phyloP scores from a whole-genome alignment of 2,888 invertebrate species.

The Charanyca ferruginea region DNA sequence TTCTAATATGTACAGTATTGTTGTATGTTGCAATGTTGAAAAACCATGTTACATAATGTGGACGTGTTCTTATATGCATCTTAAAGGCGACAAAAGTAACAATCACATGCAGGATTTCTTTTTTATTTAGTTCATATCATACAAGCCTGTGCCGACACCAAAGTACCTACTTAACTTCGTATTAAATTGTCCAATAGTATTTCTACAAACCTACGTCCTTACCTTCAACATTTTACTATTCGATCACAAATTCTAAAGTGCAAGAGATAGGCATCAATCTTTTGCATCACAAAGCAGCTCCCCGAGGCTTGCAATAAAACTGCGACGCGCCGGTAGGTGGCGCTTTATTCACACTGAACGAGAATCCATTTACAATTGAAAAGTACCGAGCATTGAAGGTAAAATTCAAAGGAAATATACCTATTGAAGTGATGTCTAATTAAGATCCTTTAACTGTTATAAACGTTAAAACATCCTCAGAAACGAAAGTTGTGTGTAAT shows the following conservation, averaged over 20 bases:
- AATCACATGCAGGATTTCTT: no score
- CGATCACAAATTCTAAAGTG: constrained; percentile 55
- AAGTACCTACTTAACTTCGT: no score
- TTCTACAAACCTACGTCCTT: constrained; percentile 17
- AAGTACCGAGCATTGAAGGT: constrained; percentile 14
- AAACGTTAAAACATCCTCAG: no score
- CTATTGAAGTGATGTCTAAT: background rate
- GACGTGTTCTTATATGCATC: no score
- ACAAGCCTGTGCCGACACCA: no score
- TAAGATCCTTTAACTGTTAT: background rate
- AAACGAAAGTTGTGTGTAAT: no score
- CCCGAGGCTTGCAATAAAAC: constrained; percentile 71
- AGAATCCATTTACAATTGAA: constrained; percentile 54
- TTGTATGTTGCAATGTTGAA: no score
- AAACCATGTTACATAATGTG: no score
- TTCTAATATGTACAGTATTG: no score
- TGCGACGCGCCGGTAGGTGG: constrained; percentile 63
- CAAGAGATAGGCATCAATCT: constrained; percentile 81
- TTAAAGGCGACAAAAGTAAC: no score
- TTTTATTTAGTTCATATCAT: no score
- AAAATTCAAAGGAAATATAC: constrained; percentile 4
- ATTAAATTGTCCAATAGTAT: background rate
- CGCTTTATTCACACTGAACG: constrained; percentile 19
- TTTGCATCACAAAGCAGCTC: constrained; percentile 78
- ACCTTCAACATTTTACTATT: constrained; percentile 11